Conservation (phyloP, 2,888 invertebrate species). For the Apamea anceps region DNA sequence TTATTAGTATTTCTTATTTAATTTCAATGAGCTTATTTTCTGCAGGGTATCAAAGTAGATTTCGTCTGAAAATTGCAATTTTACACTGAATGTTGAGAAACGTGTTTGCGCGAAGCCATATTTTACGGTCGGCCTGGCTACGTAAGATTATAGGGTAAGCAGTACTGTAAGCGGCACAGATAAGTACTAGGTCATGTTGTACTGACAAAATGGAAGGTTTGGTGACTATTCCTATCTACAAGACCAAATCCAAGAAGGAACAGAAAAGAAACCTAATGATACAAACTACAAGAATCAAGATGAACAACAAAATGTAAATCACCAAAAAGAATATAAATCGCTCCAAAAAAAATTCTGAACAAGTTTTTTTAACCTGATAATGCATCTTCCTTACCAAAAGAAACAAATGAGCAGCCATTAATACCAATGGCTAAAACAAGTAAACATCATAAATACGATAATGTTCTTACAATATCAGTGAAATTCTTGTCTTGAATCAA, state of each 20-base stretch:
- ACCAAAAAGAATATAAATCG: background rate
- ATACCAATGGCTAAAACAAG: constrained; percentile 34
- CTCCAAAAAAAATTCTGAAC: background rate
- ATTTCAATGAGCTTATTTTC: constrained; percentile 16
- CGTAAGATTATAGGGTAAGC: constrained; percentile 44
- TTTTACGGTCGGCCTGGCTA: constrained; percentile 36
- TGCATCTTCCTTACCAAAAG: background rate
- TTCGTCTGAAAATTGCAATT: constrained; percentile 50
- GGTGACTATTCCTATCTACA: background rate
- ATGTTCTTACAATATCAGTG: constrained; percentile 15
- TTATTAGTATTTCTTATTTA: constrained; percentile 3
- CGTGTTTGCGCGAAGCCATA: constrained; percentile 43
- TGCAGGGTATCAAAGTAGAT: constrained; percentile 11
- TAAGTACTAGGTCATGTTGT: constrained; percentile 6
- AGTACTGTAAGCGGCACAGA: constrained; percentile 25
- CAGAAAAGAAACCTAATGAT: background rate
- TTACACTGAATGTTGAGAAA: constrained; percentile 37
- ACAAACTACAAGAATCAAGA: background rate
- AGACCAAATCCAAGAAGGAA: background rate
- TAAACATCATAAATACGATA: constrained; percentile 25
- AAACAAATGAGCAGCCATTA: constrained; percentile 38
- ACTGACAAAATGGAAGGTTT: background rate
- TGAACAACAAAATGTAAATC: background rate
- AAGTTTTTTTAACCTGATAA: background rate
- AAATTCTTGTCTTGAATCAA: constrained; percentile 38